A percentile compares a stretch with the other conserved stretches of the same genome.
phyloP scores from a whole-genome alignment of 2,888 invertebrate genomes.

The Mamestra brassicae region DNA sequence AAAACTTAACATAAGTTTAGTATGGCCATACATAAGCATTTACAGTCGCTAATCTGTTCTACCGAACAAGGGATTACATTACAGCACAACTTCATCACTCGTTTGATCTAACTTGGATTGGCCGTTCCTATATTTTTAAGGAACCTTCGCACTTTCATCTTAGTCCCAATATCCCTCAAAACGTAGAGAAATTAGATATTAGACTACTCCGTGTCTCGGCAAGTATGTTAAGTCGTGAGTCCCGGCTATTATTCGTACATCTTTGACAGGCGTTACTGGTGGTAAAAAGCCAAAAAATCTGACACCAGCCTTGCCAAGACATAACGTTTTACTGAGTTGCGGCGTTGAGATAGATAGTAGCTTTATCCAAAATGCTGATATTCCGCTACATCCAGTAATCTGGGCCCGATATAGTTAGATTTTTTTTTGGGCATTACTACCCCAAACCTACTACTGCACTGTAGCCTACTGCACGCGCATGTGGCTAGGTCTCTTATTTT shows the following conservation, averaged over 20 bases:
- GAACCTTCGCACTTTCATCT: background rate
- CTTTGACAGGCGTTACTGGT: background rate
- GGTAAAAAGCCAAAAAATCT: no score
- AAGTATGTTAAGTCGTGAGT: no score
- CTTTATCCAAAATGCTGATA: no score
- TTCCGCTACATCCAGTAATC: no score
- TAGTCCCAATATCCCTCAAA: background rate
- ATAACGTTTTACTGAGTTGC: background rate
- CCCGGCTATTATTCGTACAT: background rate
- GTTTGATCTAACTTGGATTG: background rate
- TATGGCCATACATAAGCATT: background rate
- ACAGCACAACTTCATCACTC: background rate
- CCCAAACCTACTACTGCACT: no score
- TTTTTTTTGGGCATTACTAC: no score
- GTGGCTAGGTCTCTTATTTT: no score
- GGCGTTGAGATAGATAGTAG: no score
- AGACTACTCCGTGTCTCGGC: no score
- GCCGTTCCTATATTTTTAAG: no score
- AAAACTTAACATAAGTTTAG: background rate
- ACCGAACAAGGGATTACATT: background rate
- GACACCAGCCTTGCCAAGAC: background rate
- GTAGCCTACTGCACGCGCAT: no score
- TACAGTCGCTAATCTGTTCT: constrained; percentile 16
- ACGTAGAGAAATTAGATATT: background rate
- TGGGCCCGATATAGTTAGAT: no score